Evolutionary conservation across 2,113 vertebrate genomes (phyloP).

Genomic region (Heterocephalus glaber): DNA sequence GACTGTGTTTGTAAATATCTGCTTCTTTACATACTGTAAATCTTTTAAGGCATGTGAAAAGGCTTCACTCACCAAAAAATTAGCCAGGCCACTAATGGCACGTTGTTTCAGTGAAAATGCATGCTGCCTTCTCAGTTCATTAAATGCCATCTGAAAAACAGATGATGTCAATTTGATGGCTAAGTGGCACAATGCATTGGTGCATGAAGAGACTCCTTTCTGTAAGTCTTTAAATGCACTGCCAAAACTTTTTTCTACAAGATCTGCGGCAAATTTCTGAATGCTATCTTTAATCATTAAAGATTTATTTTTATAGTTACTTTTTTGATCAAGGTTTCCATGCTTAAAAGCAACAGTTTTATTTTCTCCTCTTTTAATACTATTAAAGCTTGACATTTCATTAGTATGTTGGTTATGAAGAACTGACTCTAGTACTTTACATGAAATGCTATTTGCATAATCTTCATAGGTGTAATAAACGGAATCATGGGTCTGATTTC

Average conservation of each 20-base stretch:
- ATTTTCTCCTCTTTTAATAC: slow-evolving; percentile 72
- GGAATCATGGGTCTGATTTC: slow-evolving; percentile 85
- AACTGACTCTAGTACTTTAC: slow-evolving; percentile 92
- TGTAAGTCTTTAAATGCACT: slow-evolving; percentile 96
- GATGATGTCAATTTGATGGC: slow-evolving; percentile 95
- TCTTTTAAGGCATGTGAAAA: slow-evolving; percentile 94
- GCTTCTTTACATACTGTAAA: slow-evolving; percentile 93
- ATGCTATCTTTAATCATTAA: slow-evolving; percentile 93
- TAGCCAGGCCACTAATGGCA: slow-evolving; percentile 93
- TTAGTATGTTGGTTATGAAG: slow-evolving; percentile 79
- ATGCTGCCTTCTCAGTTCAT: slow-evolving; percentile 93
- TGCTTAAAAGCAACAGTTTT: slow-evolving; percentile 68
- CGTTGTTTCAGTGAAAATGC: slow-evolving; percentile 92
- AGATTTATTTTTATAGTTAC: slow-evolving; percentile 89
- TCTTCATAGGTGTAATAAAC: slow-evolving; percentile 90
- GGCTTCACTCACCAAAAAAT: slow-evolving; percentile 94
- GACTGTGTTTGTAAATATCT: slow-evolving; percentile 94
- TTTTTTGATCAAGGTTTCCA: slow-evolving; percentile 77
- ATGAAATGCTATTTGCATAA: slow-evolving; percentile 92
- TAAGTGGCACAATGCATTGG: slow-evolving; percentile 94
- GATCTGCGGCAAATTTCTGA: slow-evolving; percentile 94
- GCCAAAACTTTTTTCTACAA: slow-evolving; percentile 96
- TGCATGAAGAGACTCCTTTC: slow-evolving; percentile 95
- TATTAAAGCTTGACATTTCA: background rate
- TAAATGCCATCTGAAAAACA: slow-evolving; percentile 97